phyloP scores from a whole-genome alignment of 2,113 vertebrate genomes.

The Elaphurus davidianus region DNA sequence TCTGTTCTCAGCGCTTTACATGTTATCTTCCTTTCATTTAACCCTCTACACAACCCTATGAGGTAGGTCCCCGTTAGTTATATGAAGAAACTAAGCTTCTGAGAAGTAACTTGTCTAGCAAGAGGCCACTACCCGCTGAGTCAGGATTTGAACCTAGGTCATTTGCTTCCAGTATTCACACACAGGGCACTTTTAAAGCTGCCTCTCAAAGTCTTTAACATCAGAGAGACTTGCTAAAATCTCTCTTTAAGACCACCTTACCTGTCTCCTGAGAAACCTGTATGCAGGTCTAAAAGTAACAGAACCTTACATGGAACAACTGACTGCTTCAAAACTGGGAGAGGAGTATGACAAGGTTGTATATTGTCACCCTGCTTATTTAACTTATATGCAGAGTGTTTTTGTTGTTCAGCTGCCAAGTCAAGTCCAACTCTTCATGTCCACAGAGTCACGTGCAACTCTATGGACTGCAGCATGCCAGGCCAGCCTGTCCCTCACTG shows the following conservation, averaged over 20 bases:
- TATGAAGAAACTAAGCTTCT: neutral
- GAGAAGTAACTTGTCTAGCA: neutral
- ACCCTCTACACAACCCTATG: neutral
- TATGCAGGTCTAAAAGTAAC: neutral
- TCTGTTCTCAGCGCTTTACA: neutral
- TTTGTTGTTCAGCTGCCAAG: neutral
- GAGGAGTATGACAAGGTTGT: neutral
- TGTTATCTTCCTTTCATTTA: neutral
- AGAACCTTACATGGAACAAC: neutral
- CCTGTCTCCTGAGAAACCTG: neutral
- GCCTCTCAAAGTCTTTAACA: neutral
- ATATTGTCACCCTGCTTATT: neutral
- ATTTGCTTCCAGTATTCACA: neutral
- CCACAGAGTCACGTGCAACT: neutral
- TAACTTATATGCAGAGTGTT: neutral
- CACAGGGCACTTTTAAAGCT: neutral
- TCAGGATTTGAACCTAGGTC: neutral
- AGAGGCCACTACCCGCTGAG: neutral
- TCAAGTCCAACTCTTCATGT: neutral
- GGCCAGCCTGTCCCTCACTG: neutral
- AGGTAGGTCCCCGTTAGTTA: neutral
- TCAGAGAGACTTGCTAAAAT: neutral
- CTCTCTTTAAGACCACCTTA: neutral
- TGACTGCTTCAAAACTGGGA: neutral
- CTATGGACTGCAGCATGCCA: neutral